Base-by-base conservation (phyloP, 2,797 vertebrate genomes). In the Pitangus sulphuratus region DNA sequence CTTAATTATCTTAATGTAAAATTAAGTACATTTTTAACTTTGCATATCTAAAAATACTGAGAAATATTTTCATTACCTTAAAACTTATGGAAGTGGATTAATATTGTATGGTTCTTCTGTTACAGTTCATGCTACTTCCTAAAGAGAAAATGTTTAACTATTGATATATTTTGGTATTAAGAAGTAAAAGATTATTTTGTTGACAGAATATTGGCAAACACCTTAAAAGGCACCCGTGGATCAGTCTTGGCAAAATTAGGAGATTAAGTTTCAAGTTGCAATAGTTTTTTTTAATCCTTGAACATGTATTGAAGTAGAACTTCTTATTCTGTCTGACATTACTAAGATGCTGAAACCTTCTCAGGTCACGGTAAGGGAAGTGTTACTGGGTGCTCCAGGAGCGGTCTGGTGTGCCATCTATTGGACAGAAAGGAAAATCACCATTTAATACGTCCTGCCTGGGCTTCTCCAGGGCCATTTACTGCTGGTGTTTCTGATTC, bases 391-490 rank as follows among this genome's bases (percentile, higher is more conserved):
- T 64, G 42, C 75, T 94, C 54, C 75, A 96, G 78, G 76, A 96
- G 80, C 25, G 97, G 97, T 98, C 97, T 98, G 83, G 97, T 97
- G 96, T 98, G 98, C 98, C 98, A 97, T 97, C 98, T 98, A 80
- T 98, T 97, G 98, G 97, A 97, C 84, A 84, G 78, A 93, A 54
- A 61, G 44, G 90, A 91, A 97, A 97, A 97, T 90, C 85, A 95
- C 96, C 92, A 15, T n/a, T 65, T 70, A 21, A 16, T 15, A 2
- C 10, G 6, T 57, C 81, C 87, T 87, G 76, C 45, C 84, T 72
- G 77, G 64, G 31, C 62, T 51, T 62, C n/a, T 4, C 81, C 20
- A 2, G 2, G 47, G 42, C 72, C 65, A 40, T 51, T 58, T 45
- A 2, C 84, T 94, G 22, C 75, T 39, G 6, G 40, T 37, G 78